A percentile compares a stretch with the other conserved stretches of the same genome.
phyloP scores from a whole-genome alignment of 2,797 vertebrate genomes.

The Enteromius treurensis region DNA sequence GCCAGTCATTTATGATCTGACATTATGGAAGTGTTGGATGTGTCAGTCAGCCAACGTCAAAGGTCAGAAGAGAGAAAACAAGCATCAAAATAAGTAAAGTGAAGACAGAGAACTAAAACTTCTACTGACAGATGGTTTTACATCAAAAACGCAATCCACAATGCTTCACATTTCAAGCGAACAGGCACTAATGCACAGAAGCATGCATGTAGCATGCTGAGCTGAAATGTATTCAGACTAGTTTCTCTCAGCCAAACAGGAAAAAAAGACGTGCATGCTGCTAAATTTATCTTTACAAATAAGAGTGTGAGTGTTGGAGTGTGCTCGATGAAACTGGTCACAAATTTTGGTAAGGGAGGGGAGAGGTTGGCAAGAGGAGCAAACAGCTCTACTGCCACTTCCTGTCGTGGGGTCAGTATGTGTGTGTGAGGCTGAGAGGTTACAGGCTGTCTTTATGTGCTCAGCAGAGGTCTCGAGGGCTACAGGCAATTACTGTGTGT shows the following conservation, averaged over 20 bases:
- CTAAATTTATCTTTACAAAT: slow-evolving; percentile 64
- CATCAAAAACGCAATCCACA: no score
- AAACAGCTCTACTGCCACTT: slow-evolving; percentile 57
- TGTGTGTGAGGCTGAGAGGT: slow-evolving; percentile 48
- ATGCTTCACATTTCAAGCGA: neutral
- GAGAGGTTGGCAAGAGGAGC: slow-evolving; percentile 43
- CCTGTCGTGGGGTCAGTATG: slow-evolving; percentile 48
- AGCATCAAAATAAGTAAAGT: neutral
- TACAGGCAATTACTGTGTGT: slow-evolving; percentile 59
- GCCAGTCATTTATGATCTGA: slow-evolving; percentile 15
- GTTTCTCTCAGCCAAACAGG: slow-evolving; percentile 57
- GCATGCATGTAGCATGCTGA: slow-evolving; percentile 47
- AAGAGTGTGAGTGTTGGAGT: slow-evolving; percentile 58
- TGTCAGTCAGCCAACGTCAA: slow-evolving; percentile 34
- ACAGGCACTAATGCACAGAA: slow-evolving; percentile 14
- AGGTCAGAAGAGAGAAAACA: slow-evolving; percentile 41
- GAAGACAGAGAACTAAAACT: neutral
- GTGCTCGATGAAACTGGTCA: slow-evolving; percentile 57
- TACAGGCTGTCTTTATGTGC: slow-evolving; percentile 62
- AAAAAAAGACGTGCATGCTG: slow-evolving; percentile 55
- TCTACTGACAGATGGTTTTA: neutral
- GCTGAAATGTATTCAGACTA: slow-evolving; percentile 45
- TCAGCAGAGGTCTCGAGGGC: slow-evolving; percentile 55
- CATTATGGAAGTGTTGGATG: neutral
- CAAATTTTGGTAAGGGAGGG: slow-evolving; percentile 49